phyloP scores from a whole-genome alignment of 2,888 invertebrate genomes.

The Polyploca ridens region DNA sequence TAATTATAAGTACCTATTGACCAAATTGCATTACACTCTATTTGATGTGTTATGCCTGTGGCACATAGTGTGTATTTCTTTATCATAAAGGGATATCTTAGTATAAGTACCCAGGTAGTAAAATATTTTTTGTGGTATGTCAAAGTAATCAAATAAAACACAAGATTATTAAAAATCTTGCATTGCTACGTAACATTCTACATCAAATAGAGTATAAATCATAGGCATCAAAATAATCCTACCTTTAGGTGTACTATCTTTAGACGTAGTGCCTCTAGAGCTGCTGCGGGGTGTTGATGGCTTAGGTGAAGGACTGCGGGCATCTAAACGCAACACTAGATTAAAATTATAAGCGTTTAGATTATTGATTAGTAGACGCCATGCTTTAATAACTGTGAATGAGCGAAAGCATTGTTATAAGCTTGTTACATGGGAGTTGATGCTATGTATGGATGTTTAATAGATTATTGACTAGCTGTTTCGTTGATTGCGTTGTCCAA shows the following conservation, averaged over 20 bases:
- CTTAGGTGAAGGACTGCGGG: conserved; percentile 72
- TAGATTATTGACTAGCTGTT: neutral
- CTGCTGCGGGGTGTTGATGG: conserved; percentile 72
- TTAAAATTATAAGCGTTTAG: conserved; percentile 19
- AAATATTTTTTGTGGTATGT: no score
- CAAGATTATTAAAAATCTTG: no score
- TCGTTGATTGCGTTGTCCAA: neutral
- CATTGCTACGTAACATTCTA: no score
- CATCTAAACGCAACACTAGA: conserved; percentile 53
- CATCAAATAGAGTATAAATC: neutral
- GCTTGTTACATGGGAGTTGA: neutral
- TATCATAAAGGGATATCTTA: no score
- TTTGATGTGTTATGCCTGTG: no score
- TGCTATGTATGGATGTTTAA: neutral
- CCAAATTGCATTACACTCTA: neutral
- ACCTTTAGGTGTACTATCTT: conserved; percentile 80
- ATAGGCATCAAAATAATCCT: conserved; percentile 27
- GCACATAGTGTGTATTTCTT: no score
- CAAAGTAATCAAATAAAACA: no score
- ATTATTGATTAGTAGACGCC: conserved; percentile 13
- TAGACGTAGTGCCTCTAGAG: conserved; percentile 74
- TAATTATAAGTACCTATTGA: neutral
- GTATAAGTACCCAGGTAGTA: no score
- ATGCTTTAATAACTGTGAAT: neutral
- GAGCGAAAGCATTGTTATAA: neutral